Conservation (phyloP, 1,140 invertebrate genomes). For the Rhagoletis zephyria region DNA sequence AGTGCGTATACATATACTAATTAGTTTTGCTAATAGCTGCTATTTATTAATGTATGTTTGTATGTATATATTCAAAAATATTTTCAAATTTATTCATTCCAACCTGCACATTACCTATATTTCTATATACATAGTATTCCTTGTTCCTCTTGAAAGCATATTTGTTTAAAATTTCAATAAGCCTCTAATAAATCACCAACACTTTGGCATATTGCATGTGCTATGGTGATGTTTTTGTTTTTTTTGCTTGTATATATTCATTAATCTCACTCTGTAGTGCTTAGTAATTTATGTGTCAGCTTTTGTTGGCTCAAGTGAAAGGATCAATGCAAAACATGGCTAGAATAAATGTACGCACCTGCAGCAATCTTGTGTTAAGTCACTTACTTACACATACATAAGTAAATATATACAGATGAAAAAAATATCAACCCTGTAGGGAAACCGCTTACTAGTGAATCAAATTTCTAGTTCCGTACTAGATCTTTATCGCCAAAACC, state of each 20-base stretch:
- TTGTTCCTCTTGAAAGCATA: too few species aligned
- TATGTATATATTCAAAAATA: not conserved
- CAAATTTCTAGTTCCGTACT: too few species aligned
- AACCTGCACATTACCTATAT: not conserved
- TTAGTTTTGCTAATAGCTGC: not conserved
- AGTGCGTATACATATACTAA: too few species aligned
- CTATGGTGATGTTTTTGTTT: not conserved
- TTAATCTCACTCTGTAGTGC: slow-evolving; percentile 15
- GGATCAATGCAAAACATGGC: slow-evolving; percentile 16
- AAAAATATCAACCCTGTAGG: too few species aligned
- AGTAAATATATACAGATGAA: too few species aligned
- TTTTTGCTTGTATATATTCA: not conserved
- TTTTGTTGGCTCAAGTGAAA: slow-evolving; percentile 8
- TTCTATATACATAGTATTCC: not conserved
- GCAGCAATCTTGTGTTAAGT: not conserved
- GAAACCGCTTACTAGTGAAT: too few species aligned
- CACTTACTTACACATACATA: not conserved
- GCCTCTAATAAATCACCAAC: not conserved
- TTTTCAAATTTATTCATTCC: not conserved
- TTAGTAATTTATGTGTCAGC: slow-evolving; percentile 31
- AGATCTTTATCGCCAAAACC: too few species aligned
- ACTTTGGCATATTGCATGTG: not conserved
- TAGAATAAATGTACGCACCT: not conserved
- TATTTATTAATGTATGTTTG: not conserved
- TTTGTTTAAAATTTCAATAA: not conserved